Base-by-base conservation (phyloP, 2,113 vertebrate genomes). In the Anoplopoma fimbria region DNA sequence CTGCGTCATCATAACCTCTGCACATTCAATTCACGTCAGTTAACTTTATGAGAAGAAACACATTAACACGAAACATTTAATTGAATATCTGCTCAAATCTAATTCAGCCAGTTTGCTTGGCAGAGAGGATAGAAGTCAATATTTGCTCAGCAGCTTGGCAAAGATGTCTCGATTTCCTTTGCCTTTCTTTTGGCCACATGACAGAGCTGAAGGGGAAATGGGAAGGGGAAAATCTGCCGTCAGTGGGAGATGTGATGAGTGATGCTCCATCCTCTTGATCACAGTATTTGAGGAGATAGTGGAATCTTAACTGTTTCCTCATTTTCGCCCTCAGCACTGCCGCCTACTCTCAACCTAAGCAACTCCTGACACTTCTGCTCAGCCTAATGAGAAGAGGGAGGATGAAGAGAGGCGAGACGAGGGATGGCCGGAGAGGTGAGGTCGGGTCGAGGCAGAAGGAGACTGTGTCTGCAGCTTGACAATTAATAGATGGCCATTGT, bases 11-110 rank as follows among this genome's bases (percentile, higher is more conserved):
- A 40, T 75, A 82, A 79, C 55, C 76, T 81, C 72, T 58, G 47
- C 69, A 81, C 61, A 83, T 83, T 82, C 55, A 73, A 77, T 75
- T 83, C 60, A 53, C 51, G 72, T 75, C 65, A 69, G 57, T 61
- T 79, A 64, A 78, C 38, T 71, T 87, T 72, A 36, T 40, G 45
- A 87, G 12, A 75, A 45, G 53, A 58, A 82, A 76, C 63, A 76
- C 80, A 89, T 87, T 88, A 89, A 78, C 69, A 87, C 4, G 9
- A 81, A 68, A 58, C 72, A 71, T 82, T 88, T 83, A 87, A 88
- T 79, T 81, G 72, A 88, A 85, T 33, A 33, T 85, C 75, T 73
- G 34, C 68, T 77, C 47, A 79, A 83, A 87, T 87, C 77, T 69
- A 75, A 88, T 88, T 82, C 72, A 75, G 77, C 36, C 13, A 25